phyloP scores from a whole-genome alignment of 2,888 invertebrate species.

The Leistus spinibarbis region DNA sequence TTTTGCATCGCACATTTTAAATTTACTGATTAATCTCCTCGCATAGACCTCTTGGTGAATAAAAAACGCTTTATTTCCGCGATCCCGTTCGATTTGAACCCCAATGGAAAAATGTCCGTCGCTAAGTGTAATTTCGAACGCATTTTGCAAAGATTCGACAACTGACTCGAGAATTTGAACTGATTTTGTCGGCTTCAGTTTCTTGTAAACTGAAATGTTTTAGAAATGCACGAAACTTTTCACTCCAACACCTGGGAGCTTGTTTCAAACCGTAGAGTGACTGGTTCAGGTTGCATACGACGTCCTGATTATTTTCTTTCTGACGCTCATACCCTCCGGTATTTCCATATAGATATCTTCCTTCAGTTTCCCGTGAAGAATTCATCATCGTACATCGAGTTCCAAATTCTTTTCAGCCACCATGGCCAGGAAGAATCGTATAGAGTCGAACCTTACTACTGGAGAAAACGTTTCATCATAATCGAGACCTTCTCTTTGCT shows the following conservation, averaged over 20 bases:
- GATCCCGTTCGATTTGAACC: constrained; percentile 39
- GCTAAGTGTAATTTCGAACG: constrained; percentile 39
- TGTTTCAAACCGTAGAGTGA: constrained; percentile 1
- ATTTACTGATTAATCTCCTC: constrained; percentile 13
- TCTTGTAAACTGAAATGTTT: neutral
- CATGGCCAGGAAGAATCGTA: constrained; percentile 42
- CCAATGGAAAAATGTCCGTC: constrained; percentile 40
- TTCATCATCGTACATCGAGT: constrained; percentile 32
- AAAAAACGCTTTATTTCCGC: neutral
- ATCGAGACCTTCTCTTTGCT: constrained; percentile 43
- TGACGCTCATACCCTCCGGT: neutral
- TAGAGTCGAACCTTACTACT: constrained; percentile 43
- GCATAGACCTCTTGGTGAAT: constrained; percentile 15
- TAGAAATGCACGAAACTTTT: constrained; percentile 2
- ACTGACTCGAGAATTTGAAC: constrained; percentile 23
- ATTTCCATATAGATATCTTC: constrained; percentile 36
- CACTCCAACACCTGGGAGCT: constrained; percentile 44
- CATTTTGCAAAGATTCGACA: constrained; percentile 10
- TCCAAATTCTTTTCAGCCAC: constrained; percentile 21
- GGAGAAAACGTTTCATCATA: constrained; percentile 46
- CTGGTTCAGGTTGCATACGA: too few species aligned
- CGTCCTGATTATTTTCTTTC: too few species aligned
- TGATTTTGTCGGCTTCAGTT: constrained; percentile 6
- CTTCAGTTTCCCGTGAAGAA: constrained; percentile 19
- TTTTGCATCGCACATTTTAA: constrained; percentile 24